Evolutionary conservation across 2,797 vertebrate genomes (phyloP).

Genomic region (Mallotus villosus): DNA sequence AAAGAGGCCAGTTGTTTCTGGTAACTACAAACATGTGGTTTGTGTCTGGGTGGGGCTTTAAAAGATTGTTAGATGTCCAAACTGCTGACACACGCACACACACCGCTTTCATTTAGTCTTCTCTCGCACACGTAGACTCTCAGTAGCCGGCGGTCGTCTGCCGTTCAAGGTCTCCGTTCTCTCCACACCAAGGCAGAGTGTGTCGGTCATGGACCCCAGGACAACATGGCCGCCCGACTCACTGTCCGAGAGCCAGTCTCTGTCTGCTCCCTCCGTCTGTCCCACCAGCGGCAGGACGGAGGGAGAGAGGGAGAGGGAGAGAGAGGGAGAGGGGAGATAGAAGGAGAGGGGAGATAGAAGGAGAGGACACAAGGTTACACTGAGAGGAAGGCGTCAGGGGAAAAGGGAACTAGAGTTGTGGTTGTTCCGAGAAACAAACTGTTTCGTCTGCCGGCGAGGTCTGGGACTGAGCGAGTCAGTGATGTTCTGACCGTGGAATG

Average conservation of each 20-base stretch:
- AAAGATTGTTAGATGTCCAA: slow-evolving; percentile 42
- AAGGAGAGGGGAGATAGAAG: neutral
- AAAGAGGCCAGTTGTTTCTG: slow-evolving; percentile 38
- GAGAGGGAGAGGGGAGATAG: slow-evolving; percentile 6
- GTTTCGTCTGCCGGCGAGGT: slow-evolving; percentile 24
- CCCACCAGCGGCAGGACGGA: neutral
- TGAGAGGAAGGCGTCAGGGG: neutral
- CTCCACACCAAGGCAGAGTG: neutral
- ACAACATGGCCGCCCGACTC: slow-evolving; percentile 34
- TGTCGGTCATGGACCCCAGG: slow-evolving; percentile 7
- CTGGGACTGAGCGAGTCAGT: too few species aligned
- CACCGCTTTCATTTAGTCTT: neutral
- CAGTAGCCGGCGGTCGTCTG: neutral
- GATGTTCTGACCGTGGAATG: neutral
- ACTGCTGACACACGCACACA: slow-evolving; percentile 43
- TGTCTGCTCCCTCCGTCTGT: slow-evolving; percentile 17
- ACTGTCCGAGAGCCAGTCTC: neutral
- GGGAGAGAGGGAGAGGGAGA: slow-evolving; percentile 3
- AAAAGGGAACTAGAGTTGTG: slow-evolving; percentile 3
- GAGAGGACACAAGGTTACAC: slow-evolving; percentile 8
- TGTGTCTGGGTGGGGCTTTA: slow-evolving; percentile 57
- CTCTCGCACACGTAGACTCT: neutral
- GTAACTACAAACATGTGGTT: slow-evolving; percentile 64
- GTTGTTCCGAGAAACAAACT: slow-evolving; percentile 24
- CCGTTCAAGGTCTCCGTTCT: neutral